Evolutionary conservation across 2,113 vertebrate genomes (phyloP).

Genomic region (Oceanites oceanicus): DNA sequence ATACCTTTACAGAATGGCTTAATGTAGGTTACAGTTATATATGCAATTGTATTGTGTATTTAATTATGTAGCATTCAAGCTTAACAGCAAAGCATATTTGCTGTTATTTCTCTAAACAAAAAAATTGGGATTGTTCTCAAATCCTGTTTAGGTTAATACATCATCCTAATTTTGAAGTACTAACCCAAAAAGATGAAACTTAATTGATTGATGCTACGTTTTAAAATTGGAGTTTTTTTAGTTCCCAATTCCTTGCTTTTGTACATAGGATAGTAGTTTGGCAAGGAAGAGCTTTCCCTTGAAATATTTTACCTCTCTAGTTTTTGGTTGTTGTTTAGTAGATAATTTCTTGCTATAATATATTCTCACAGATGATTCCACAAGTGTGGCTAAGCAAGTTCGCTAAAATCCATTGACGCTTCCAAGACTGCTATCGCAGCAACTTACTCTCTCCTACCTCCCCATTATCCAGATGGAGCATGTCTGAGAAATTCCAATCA

Average conservation of each 20-base stretch:
- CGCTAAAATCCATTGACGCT: background rate
- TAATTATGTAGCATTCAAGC: background rate
- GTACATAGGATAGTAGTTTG: background rate
- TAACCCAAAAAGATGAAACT: background rate
- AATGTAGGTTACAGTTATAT: background rate
- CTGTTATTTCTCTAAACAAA: background rate
- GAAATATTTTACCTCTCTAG: background rate
- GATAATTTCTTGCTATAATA: background rate
- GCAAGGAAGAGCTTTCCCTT: background rate
- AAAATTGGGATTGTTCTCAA: background rate
- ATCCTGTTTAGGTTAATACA: background rate
- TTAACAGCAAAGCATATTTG: background rate
- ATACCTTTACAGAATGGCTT: background rate
- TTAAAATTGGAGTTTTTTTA: background rate
- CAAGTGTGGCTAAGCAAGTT: background rate
- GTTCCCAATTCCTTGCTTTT: background rate
- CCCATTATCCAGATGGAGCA: background rate
- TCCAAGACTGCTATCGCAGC: background rate
- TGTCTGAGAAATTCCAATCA: constrained; percentile 9
- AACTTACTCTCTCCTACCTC: background rate
- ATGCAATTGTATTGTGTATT: background rate
- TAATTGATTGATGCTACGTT: background rate
- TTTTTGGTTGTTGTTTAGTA: background rate
- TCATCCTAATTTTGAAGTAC: background rate
- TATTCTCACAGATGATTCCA: background rate